Conservation (phyloP, 2,888 invertebrate species). For the Acanthosepion esculentum region DNA sequence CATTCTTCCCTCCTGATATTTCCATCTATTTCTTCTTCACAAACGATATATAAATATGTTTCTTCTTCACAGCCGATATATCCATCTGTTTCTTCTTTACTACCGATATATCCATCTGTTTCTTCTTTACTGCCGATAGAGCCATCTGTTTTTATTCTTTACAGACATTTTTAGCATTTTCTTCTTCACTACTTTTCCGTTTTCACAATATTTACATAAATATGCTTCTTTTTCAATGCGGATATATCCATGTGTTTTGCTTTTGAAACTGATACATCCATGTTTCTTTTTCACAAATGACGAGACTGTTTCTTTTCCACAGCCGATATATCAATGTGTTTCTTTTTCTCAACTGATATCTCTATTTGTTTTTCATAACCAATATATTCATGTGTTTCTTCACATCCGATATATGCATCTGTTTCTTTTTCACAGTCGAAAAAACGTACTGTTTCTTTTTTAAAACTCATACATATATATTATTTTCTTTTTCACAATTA, state of each 20-base stretch:
- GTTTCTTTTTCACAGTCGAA: too few relatives aligned
- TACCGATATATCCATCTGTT: neutral
- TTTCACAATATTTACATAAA: too few relatives aligned
- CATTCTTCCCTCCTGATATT: neutral
- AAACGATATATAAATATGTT: neutral
- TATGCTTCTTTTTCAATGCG: too few relatives aligned
- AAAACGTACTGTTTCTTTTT: too few relatives aligned
- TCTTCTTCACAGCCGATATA: too few relatives aligned
- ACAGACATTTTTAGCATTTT: too few relatives aligned
- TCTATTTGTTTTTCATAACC: neutral
- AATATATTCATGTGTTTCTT: neutral
- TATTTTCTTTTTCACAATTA: too few relatives aligned
- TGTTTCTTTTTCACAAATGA: neutral
- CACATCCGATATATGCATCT: neutral
- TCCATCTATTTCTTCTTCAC: neutral
- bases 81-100: rapidly evolving
- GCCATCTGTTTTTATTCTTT: neutral
- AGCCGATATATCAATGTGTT: neutral
- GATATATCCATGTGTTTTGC: neutral
- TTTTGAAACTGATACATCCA: neutral
- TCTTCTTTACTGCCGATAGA: too few relatives aligned
- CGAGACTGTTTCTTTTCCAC: neutral
- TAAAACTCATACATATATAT: too few relatives aligned
- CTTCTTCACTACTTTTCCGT: too few relatives aligned
- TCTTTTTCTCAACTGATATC: neutral